Evolutionary conservation across 2,797 vertebrate genomes (phyloP).

Genomic region (Rachycentron canadum): DNA sequence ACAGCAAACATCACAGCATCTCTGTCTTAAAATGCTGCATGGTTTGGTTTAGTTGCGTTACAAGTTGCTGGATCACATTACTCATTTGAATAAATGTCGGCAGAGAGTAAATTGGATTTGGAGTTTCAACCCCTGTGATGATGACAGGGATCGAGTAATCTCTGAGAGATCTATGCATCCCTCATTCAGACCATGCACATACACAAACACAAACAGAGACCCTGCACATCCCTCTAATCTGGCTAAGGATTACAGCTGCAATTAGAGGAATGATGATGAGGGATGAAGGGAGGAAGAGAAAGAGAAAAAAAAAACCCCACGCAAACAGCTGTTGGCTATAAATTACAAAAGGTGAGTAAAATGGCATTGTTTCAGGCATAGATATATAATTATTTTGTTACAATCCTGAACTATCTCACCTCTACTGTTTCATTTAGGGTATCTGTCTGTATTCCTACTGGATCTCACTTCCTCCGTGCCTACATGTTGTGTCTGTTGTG

Average conservation of each 20-base stretch:
- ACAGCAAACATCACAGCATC: not conserved
- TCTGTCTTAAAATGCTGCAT: not conserved
- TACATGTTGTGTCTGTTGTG: no score
- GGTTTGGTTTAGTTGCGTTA: conserved; percentile 6
- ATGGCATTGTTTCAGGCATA: no score
- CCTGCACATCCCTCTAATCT: conserved; percentile 66
- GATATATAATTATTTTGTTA: no score
- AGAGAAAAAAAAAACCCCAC: not conserved
- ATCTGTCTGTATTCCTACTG: no score
- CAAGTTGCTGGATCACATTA: conserved; percentile 39
- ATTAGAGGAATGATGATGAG: conserved; percentile 69
- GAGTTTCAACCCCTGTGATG: conserved; percentile 42
- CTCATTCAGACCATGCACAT: conserved; percentile 41
- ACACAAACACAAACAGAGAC: not conserved
- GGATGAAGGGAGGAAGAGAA: conserved; percentile 14
- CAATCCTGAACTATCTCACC: no score
- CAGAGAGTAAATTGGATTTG: conserved; percentile 65
- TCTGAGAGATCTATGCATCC: conserved; percentile 39
- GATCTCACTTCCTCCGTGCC: no score
- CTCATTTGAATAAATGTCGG: not conserved
- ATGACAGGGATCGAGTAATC: conserved; percentile 61
- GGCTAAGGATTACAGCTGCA: conserved; percentile 64
- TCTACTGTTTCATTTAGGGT: no score
- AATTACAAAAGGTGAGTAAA: not conserved
- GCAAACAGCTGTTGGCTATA: not conserved